Evolutionary conservation across 2,888 invertebrate species (phyloP).

Genomic region (Empis livida): DNA sequence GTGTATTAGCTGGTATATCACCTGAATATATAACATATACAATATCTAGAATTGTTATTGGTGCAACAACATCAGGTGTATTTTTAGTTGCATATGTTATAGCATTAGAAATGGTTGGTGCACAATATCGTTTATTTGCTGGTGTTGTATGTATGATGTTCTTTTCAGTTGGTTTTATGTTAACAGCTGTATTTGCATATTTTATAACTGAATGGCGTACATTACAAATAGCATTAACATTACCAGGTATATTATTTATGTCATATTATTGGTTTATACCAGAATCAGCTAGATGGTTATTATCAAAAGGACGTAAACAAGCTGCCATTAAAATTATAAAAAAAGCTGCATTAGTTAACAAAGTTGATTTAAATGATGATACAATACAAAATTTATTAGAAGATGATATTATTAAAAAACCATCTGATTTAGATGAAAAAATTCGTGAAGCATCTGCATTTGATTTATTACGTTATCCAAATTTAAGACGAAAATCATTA

Average conservation of each 20-base stretch:
- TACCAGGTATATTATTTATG: slow-evolving; percentile 54
- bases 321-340: slow-evolving; percentile 49
- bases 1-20: slow-evolving; percentile 49
- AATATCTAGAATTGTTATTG: slow-evolving; percentile 50
- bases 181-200: slow-evolving; percentile 54
- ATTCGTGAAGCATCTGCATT: slow-evolving; percentile 36
- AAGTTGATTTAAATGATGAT: slow-evolving; percentile 42
- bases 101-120: slow-evolving; percentile 63
- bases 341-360: slow-evolving; percentile 51
- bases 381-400: slow-evolving; percentile 40
- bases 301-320: slow-evolving; percentile 47
- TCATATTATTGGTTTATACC: slow-evolving; percentile 64
- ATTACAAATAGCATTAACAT: slow-evolving; percentile 53
- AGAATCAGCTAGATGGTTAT: slow-evolving; percentile 59
- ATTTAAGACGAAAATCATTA: slow-evolving; percentile 49
- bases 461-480: slow-evolving; percentile 49
- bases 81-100: slow-evolving; percentile 68
- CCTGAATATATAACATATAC: slow-evolving; percentile 57
- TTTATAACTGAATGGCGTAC: slow-evolving; percentile 54
- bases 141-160: slow-evolving; percentile 63
- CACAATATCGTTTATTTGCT: slow-evolving; percentile 50
- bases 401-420: slow-evolving; percentile 17
- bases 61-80: slow-evolving; percentile 61
- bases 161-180: slow-evolving; percentile 58
- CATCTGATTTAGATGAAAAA: slow-evolving; percentile 22